phyloP scores from a whole-genome alignment of 2,113 vertebrate species.

The Tragulus kanchil region DNA sequence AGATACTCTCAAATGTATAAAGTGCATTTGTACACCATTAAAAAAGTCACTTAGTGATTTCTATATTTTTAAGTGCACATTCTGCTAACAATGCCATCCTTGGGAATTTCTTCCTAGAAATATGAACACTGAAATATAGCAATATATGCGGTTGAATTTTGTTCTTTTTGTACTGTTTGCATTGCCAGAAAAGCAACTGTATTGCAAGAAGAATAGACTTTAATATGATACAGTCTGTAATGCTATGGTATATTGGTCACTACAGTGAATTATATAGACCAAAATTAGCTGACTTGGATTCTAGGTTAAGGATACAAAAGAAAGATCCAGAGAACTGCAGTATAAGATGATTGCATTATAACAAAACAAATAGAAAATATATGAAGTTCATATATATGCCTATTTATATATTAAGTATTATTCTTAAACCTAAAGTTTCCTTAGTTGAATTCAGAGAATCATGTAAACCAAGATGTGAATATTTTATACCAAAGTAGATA shows the following conservation, averaged over 20 bases:
- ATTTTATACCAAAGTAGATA: not conserved
- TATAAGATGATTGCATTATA: not conserved
- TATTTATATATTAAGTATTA: not conserved
- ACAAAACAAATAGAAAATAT: constrained; percentile 2
- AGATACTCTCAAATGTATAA: not conserved
- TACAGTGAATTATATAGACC: not conserved
- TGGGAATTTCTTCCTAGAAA: not conserved
- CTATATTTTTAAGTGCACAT: not conserved
- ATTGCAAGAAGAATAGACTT: not conserved
- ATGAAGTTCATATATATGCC: not conserved
- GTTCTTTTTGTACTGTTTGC: not conserved
- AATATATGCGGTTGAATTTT: not conserved
- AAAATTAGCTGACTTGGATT: not conserved
- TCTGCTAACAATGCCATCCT: not conserved
- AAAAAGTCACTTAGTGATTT: not conserved
- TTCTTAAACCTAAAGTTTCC: not conserved
- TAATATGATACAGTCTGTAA: not conserved
- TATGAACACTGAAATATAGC: not conserved
- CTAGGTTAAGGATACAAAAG: not conserved
- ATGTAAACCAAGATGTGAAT: not conserved
- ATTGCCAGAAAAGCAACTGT: not conserved
- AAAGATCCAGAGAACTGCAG: not conserved
- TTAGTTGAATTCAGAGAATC: not conserved
- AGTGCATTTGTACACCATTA: not conserved
- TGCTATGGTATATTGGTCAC: not conserved